Evolutionary conservation across 2,797 vertebrate genomes (phyloP).

Genomic region (Poeciliopsis gracilis): DNA sequence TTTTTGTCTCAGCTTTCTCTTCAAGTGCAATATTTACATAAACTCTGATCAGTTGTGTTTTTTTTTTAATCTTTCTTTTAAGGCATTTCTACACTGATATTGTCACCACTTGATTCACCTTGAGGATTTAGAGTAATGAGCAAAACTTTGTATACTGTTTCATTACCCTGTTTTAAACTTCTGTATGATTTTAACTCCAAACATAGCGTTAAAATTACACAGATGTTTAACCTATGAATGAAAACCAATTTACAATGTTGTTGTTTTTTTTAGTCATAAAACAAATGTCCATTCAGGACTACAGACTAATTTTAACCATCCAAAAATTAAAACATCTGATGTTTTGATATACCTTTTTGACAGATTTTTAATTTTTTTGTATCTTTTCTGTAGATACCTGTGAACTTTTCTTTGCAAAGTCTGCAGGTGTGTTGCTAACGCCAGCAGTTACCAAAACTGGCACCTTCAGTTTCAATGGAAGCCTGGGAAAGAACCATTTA

Average conservation of each 20-base stretch:
- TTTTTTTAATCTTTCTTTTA: no score
- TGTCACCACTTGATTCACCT: neutral
- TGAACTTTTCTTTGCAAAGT: neutral
- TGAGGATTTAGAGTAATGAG: neutral
- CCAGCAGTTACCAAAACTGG: neutral
- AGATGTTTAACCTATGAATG: no score
- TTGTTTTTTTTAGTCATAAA: neutral
- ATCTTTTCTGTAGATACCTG: neutral
- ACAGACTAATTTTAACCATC: neutral
- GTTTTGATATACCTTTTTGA: neutral
- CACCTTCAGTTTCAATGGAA: conserved; percentile 10
- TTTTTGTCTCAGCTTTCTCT: neutral
- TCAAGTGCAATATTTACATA: neutral
- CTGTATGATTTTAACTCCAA: neutral
- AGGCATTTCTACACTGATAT: neutral
- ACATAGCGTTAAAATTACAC: no score
- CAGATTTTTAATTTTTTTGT: neutral
- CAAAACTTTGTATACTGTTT: neutral
- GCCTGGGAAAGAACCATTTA: conserved; percentile 1
- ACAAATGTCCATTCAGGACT: neutral
- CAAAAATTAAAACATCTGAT: neutral
- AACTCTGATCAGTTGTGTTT: neutral
- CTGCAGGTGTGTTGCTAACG: neutral
- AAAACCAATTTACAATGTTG: neutral
- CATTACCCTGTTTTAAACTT: neutral